Evolutionary conservation across 2,113 vertebrate genomes (phyloP), one percentile per base, ranked within the genome.

Genomic region (Neolamprologus hecqui): DNA sequence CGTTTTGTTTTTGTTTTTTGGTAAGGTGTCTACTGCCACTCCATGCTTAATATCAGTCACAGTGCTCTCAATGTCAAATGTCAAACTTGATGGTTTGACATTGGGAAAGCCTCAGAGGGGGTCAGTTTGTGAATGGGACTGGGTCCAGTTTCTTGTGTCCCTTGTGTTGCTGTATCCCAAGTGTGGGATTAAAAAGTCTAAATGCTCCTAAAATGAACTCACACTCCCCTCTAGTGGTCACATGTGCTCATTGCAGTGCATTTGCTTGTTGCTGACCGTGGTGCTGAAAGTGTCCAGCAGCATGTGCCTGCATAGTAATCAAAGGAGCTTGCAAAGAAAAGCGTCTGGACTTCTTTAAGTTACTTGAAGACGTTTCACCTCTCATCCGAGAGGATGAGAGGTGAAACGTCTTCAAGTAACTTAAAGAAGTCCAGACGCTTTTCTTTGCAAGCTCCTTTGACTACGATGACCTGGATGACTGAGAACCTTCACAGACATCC

Each of bases 281-380:
- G 95, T 94, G 6, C 95, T 95, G 91, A 93, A 90, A 84, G 35
- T 9, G 1, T 12, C 37, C 3, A 15, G 37, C 9, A 28, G 14
- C 9, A 6, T 19, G 4, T 73, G 7, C 6, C 2, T 28, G 14
- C 2, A 55, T 4, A 47, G 26, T 47, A 47, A 75, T 28, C 26
- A 26, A 26, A 26, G 26, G 26, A 26, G 26, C 26, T 26, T 26
- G 26, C 26, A 26, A 26, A 26, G 26, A 26, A 26, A 26, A 26
- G 26, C 26, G 26, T 26, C 26, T 26, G 26, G 4, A 26, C 26
- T 26, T 26, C 26, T 26, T 26, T 4, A 26, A 26, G 26, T 26
- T 4, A 26, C 26, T 26, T 26, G 26, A 26, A 26, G 26, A 26
- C 26, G 26, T 26, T 26, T 26, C 26, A 26, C 26, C 26, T 26